A percentile compares a stretch with the other conserved stretches of the same genome.
These are phyloP conservation scores for Discoglossus pictus DNA, from an alignment of 2,797 vertebrate species.

Conservation along the genomic window DNA sequence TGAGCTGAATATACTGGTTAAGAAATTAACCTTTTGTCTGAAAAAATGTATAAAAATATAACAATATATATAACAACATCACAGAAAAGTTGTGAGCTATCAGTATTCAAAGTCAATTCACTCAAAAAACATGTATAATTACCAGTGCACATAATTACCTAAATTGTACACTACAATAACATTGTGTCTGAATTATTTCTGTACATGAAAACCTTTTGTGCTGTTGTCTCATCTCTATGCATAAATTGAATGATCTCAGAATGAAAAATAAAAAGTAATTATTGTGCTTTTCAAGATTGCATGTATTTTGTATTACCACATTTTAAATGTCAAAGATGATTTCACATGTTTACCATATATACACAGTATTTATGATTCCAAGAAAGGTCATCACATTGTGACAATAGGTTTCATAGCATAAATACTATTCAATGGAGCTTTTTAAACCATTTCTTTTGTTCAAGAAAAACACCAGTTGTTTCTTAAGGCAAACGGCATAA, in stretches of 20 bases:
- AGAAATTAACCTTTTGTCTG: too few species aligned
- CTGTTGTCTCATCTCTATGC: conserved; percentile 22
- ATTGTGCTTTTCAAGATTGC: conserved; percentile 4
- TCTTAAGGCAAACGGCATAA: too few species aligned
- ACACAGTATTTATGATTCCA: conserved; percentile 11
- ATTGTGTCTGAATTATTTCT: conserved; percentile 23
- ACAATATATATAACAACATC: conserved; percentile 4
- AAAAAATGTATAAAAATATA: conserved; percentile 1
- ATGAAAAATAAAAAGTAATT: conserved; percentile 9
- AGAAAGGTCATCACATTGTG: too few species aligned
- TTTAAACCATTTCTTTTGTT: too few species aligned
- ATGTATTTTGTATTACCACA: neutral
- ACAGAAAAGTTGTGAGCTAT: conserved; percentile 22
- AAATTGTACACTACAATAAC: conserved; percentile 32
- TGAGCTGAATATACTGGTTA: too few species aligned
- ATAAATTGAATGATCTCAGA: conserved; percentile 4
- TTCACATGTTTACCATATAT: conserved; percentile 2
- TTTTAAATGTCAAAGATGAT: conserved; percentile 8
- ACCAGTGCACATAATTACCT: conserved; percentile 36
- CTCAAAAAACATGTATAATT: conserved; percentile 34
- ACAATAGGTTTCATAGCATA: too few species aligned
- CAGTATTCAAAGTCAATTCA: conserved; percentile 29
- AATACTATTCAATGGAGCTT: too few species aligned
- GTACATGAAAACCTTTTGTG: conserved; percentile 20
- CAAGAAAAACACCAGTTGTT: too few species aligned